Percentiles rank a stretch among this genome's conserved stretches.
Evolutionary conservation across 2,113 vertebrate species (phyloP).

Genomic region (Malurus melanocephalus): DNA sequence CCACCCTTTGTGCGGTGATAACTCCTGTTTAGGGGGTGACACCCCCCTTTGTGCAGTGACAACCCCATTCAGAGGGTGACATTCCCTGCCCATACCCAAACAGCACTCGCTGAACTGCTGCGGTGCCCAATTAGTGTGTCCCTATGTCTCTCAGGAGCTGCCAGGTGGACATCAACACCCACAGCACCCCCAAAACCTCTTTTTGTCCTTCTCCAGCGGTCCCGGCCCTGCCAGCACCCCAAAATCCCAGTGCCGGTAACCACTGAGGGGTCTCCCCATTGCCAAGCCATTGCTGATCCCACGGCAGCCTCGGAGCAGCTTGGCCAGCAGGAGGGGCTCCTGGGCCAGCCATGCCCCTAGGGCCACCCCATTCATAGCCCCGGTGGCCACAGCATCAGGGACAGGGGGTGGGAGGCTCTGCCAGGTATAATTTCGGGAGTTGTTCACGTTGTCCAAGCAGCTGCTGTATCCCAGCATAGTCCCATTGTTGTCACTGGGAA

Average conservation of each 20-base stretch:
- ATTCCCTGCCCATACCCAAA: slow-evolving; percentile 67
- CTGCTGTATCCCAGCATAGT: slow-evolving; percentile 62
- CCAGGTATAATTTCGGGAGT: slow-evolving; percentile 74
- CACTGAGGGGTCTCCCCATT: slow-evolving; percentile 57
- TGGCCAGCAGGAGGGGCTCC: slow-evolving; percentile 48
- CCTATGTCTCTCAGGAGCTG: slow-evolving; percentile 8
- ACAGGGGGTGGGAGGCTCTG: slow-evolving; percentile 26
- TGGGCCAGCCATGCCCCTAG: slow-evolving; percentile 66
- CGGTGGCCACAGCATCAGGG: slow-evolving; percentile 75
- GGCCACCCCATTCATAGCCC: slow-evolving; percentile 81
- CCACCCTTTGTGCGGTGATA: background rate
- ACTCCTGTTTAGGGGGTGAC: background rate
- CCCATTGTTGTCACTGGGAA: slow-evolving; percentile 8
- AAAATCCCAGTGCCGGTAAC: slow-evolving; percentile 70
- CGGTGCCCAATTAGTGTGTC: slow-evolving; percentile 29
- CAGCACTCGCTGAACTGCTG: slow-evolving; percentile 72
- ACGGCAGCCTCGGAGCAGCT: slow-evolving; percentile 74
- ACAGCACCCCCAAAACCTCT: slow-evolving; percentile 53
- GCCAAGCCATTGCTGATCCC: background rate
- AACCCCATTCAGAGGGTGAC: background rate
- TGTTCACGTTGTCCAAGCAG: slow-evolving; percentile 78
- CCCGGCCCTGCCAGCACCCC: background rate
- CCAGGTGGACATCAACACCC: background rate
- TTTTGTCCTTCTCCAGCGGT: slow-evolving; percentile 40
- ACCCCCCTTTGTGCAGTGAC: background rate